Base-by-base conservation (phyloP, 2,888 invertebrate species). In the Drosophila antonietae region DNA sequence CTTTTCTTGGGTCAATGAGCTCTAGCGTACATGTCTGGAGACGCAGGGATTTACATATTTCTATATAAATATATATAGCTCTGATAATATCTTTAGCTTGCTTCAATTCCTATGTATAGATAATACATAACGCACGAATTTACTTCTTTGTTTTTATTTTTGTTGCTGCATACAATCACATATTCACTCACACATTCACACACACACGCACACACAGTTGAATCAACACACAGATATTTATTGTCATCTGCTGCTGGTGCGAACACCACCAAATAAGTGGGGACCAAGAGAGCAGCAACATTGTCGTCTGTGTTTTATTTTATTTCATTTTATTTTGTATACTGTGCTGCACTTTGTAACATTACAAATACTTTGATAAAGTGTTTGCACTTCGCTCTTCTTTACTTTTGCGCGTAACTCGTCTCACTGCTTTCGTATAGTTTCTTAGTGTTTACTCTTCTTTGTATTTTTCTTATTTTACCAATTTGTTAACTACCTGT, bases 311-410 rank as follows among this genome's bases (percentile, higher is more conserved):
- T 43, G 15, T 53, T 47, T 47, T 37, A 41, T 47, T 23, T 59
- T 49, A 44, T 53, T 47, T 47, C 20, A 33, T 47, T 31, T 59
- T 46, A 49, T 44, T 43, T 55, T 28, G n/a, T 23, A 6, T 39
- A 58, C 28, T 47, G 62, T 52, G 51, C 61, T 72, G 72, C 55
- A 76, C 78, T 78, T 78, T 78, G 80, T 68, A 80, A 72, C 77
- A 28, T 61, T 60, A 73, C 62, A 63, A 47, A 60, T 33, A 52
- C 59, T 44, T 8, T 51, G 46, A 39, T 59, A 18, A 39, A 35
- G 18, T 46, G 49, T 20, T 55, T 43, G 49, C n/a, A 47, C 39
- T 43, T 37, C 51, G 9, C 57, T 62, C 62, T 33, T 53, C 35
- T 53, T n/a, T 67, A 49, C n/a, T 43, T 58, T 52, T 31, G 33